Evolutionary conservation across 2,888 invertebrate species (phyloP).

Genomic region (Hirtodrosophila histrioides): DNA sequence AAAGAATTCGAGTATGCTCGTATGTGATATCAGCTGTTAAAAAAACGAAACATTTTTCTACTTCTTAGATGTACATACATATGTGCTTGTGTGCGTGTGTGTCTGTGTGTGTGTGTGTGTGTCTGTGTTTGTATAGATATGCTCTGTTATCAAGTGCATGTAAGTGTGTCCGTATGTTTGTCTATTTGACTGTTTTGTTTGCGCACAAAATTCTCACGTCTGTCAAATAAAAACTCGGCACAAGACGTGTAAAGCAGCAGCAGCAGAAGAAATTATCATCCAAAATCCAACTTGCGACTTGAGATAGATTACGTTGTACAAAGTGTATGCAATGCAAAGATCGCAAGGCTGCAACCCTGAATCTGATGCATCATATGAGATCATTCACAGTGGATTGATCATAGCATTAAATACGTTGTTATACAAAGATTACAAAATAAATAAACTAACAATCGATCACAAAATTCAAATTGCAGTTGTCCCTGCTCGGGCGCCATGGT

Average conservation of each 20-base stretch:
- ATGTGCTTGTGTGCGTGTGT: not conserved
- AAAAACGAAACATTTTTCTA: conserved; percentile 27
- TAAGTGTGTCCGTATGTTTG: conserved; percentile 21
- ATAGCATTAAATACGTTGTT: too few relatives aligned
- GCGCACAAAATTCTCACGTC: conserved; percentile 74
- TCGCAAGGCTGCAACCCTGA: not conserved
- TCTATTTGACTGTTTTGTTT: conserved; percentile 59
- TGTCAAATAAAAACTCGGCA: conserved; percentile 50
- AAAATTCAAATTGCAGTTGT: too few relatives aligned
- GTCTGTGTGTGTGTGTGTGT: not conserved
- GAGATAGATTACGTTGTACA: conserved; percentile 21
- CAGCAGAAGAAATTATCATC: conserved; percentile 39
- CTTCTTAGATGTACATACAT: not conserved
- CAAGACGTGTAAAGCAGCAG: conserved; percentile 20
- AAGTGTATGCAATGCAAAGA: conserved; percentile 8
- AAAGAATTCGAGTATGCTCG: conserved; percentile 12
- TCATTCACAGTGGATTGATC: conserved; percentile 3
- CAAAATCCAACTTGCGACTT: conserved; percentile 6
- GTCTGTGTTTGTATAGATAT: conserved; percentile 50
- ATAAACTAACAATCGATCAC: too few relatives aligned
- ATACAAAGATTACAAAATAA: too few relatives aligned
- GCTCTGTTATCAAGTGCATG: conserved; percentile 64
- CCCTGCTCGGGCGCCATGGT: too few relatives aligned
- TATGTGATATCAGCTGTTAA: conserved; percentile 64
- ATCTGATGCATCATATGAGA: not conserved